Evolutionary conservation across 2,888 invertebrate genomes (phyloP).

Genomic region (Torymus tubicola): DNA sequence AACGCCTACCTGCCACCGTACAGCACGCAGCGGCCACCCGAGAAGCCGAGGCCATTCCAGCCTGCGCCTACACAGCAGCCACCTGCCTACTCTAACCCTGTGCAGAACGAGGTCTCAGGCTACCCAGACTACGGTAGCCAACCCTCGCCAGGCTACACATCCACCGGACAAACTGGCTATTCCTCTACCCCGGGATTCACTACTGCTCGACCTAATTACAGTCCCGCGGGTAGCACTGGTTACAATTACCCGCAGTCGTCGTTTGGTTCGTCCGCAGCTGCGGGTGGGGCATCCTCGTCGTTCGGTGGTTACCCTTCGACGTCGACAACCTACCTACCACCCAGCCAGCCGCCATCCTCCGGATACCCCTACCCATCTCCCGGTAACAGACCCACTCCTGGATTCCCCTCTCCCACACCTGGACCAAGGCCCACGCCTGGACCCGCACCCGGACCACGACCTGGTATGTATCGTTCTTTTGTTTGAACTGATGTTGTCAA

Average conservation of each 20-base stretch:
- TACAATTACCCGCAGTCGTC: constrained; percentile 50
- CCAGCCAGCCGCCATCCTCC: constrained; percentile 47
- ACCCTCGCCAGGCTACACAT: constrained; percentile 48
- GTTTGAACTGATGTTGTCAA: no score
- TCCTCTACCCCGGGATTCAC: no score
- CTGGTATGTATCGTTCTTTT: constrained; percentile 25
- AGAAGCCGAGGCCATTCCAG: constrained; percentile 85
- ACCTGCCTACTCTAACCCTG: constrained; percentile 70
- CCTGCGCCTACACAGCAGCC: constrained; percentile 75
- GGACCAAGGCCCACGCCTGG: constrained; percentile 53
- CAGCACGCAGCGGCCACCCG: constrained; percentile 78
- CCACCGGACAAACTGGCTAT: constrained; percentile 60
- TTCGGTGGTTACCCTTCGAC: constrained; percentile 62
- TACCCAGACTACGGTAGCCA: constrained; percentile 61
- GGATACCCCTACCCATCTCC: constrained; percentile 59
- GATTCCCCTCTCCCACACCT: constrained; percentile 70
- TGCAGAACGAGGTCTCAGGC: constrained; percentile 63
- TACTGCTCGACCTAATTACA: constrained; percentile 60
- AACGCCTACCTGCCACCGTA: constrained; percentile 80
- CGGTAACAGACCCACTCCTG: constrained; percentile 60
- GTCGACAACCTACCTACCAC: constrained; percentile 62
- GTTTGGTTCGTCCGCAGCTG: constrained; percentile 24
- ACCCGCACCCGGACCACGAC: constrained; percentile 54
- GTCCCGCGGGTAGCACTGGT: constrained; percentile 62
- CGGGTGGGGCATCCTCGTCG: constrained; percentile 58